Evolutionary conservation across 2,797 vertebrate species (phyloP).

Genomic region (Bovichtus variegatus): DNA sequence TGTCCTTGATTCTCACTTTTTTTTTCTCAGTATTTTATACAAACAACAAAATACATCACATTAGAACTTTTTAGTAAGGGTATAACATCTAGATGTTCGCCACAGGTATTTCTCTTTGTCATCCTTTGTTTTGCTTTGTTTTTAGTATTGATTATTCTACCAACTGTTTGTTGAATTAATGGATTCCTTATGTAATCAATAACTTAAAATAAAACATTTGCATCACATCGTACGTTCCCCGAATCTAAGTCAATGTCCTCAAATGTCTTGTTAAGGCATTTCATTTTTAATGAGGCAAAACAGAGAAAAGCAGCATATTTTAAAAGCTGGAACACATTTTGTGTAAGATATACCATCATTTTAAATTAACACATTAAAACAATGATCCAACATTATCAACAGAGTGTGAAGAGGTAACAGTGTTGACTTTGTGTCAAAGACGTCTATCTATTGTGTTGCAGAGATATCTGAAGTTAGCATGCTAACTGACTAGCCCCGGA

Average conservation of each 20-base stretch:
- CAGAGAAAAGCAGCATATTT: neutral
- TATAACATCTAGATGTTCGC: neutral
- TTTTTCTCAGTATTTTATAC: neutral
- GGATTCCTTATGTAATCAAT: neutral
- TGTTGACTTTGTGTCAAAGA: no score
- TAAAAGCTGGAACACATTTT: neutral
- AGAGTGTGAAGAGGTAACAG: no score
- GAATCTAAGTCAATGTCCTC: neutral
- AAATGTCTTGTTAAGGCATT: neutral
- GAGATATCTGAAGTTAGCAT: no score
- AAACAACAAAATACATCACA: neutral
- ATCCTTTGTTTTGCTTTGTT: neutral
- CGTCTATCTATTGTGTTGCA: no score
- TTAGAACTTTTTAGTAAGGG: neutral
- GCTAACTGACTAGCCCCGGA: no score
- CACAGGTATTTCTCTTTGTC: neutral
- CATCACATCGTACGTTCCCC: neutral
- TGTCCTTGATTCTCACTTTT: neutral
- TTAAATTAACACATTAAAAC: no score
- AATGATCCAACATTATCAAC: no score
- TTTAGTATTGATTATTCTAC: neutral
- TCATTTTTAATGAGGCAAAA: neutral
- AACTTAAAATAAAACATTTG: neutral
- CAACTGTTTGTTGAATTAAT: neutral
- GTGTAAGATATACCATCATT: no score